Evolutionary conservation across 2,797 vertebrate species (phyloP), one percentile per base, ranked within the genome.

Genomic region (Alectoris magna): DNA sequence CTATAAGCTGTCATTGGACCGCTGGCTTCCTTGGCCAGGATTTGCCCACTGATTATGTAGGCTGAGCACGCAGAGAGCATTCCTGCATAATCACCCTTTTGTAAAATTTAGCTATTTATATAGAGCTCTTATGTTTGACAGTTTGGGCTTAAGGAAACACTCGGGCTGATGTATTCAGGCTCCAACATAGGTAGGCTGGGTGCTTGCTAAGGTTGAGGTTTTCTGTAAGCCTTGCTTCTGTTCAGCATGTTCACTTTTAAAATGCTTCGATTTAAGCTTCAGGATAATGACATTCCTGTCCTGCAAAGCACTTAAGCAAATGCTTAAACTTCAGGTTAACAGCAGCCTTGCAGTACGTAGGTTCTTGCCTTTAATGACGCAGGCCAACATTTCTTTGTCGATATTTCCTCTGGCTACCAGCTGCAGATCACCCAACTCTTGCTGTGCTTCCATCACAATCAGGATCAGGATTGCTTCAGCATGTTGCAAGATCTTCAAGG

Each of bases 231-330:
- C 4, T n/a, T 60, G 17, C 34, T 84, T 70, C 55, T 56, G 6
- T 48, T 77, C 66, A 59, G 36, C 34, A 43, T 81, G 89, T 86
- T 22, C 48, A 41, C 73, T 78, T 72, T 55, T 72, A 34, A 22
- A 8, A 27, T 39, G 60, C 58, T 93, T 71, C 58, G 34, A 53
- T 82, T 53, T 19, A 77, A 91, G 39, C 55, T 29, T 55, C 18
- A 75, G 60, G 56, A 76, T 73, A 78, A 81, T 55, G 68, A 18
- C 8, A 34, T 87, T 92, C 44, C 44, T 79, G 58, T 27, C 68
- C 80, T 76, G 85, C 60, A 92, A 88, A 84, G 51, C 29, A 62
- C 67, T 76, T 67, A 38, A 85, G n/a, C 49, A 88, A 79, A 78
- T 46, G 44, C 51, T 68, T 92, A 89, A 36, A 67, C 81, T 93